Evolutionary conservation across 2,113 vertebrate species (phyloP).

Genomic region (Scomber colias): DNA sequence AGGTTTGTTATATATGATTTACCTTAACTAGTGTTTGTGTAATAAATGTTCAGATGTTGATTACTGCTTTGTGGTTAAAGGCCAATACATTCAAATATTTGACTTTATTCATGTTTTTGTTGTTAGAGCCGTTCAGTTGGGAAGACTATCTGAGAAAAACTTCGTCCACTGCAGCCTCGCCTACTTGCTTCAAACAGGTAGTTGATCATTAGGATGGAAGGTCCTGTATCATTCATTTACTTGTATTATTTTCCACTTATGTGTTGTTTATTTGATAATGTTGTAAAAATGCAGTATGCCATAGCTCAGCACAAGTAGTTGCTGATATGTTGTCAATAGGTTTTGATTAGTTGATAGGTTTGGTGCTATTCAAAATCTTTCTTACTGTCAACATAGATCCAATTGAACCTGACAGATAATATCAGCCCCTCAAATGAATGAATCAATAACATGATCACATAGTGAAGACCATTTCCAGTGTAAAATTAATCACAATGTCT

Average conservation of each 20-base stretch:
- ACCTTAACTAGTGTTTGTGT: not conserved
- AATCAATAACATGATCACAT: too few relatives aligned
- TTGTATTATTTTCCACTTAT: not conserved
- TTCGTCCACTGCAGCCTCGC: slow-evolving; percentile 89
- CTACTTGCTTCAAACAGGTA: slow-evolving; percentile 96
- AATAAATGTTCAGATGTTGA: not conserved
- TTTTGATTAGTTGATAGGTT: not conserved
- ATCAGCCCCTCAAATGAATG: too few relatives aligned
- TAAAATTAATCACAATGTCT: too few relatives aligned
- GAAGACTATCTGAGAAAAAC: slow-evolving; percentile 94
- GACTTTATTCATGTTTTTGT: not conserved
- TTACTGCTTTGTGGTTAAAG: not conserved
- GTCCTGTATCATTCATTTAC: not conserved
- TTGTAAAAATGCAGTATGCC: not conserved
- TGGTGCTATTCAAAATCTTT: not conserved
- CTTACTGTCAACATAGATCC: not conserved
- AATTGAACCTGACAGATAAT: not conserved
- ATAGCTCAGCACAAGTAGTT: not conserved
- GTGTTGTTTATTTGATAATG: not conserved
- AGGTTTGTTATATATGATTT: not conserved
- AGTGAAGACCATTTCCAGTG: too few relatives aligned
- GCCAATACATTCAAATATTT: not conserved
- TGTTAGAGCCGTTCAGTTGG: slow-evolving; percentile 92
- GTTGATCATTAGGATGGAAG: not conserved
- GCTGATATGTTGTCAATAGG: not conserved